Evolutionary conservation across 2,113 vertebrate species (phyloP).

Genomic region (Brachirus orientalis): DNA sequence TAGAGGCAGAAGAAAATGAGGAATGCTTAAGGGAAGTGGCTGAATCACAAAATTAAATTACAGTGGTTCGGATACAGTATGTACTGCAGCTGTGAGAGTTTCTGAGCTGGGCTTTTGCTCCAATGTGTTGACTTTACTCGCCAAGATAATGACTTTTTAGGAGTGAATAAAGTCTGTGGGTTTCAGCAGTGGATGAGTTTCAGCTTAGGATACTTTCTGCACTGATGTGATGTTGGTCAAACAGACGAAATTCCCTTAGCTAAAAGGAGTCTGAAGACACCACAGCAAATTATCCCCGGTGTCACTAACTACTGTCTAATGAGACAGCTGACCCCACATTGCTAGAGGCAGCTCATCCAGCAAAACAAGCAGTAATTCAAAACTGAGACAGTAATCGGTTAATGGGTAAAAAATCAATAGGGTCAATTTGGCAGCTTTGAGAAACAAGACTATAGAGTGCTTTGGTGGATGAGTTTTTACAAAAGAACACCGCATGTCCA

Average conservation of each 20-base stretch:
- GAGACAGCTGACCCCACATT: slow-evolving; percentile 46
- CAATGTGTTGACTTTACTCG: slow-evolving; percentile 13
- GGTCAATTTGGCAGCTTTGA: slow-evolving; percentile 39
- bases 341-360: slow-evolving; percentile 37
- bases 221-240: background rate
- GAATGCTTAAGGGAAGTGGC: slow-evolving; percentile 4
- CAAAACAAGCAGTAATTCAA: slow-evolving; percentile 33
- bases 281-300: slow-evolving; percentile 31
- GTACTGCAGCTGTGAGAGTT: background rate
- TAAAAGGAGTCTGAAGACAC: background rate
- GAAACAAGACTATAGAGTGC: slow-evolving; percentile 18
- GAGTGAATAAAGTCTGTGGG: background rate
- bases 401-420: slow-evolving; percentile 42
- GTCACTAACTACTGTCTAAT: slow-evolving; percentile 42
- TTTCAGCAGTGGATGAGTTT: background rate
- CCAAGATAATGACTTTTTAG: slow-evolving; percentile 2
- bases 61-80: background rate
- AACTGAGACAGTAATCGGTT: slow-evolving; percentile 43
- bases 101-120: background rate
- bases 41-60: slow-evolving; percentile 8
- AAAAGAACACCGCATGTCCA: background rate
- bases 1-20: slow-evolving; percentile 20
- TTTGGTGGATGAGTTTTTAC: background rate
- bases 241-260: background rate
- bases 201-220: background rate